Evolutionary conservation across 2,797 vertebrate species (phyloP).

Genomic region (Ctenopoma multispine): DNA sequence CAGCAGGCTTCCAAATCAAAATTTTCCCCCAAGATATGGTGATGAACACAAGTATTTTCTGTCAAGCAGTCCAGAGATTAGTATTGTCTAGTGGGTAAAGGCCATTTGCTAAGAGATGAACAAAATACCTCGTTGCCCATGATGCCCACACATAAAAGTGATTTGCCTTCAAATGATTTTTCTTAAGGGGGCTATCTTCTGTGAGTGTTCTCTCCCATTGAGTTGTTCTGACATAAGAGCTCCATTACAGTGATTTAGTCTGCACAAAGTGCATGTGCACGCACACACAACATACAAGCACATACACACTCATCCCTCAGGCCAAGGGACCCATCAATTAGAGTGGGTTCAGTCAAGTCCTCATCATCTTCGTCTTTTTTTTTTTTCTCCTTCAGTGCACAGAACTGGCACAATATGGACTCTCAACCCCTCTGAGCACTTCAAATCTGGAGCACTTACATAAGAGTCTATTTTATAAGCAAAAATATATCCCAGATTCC

Average conservation of each 20-base stretch:
- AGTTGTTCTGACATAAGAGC: constrained; percentile 58
- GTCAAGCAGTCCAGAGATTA: constrained; percentile 28
- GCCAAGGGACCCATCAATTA: constrained; percentile 73
- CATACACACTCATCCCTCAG: constrained; percentile 42
- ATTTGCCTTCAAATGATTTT: constrained; percentile 67
- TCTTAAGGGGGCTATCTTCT: constrained; percentile 58
- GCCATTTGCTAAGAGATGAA: constrained; percentile 40
- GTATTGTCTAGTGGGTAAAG: constrained; percentile 33
- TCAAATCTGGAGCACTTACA: constrained; percentile 68
- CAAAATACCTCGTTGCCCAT: constrained; percentile 45
- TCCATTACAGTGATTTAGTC: constrained; percentile 70
- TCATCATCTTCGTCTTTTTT: constrained; percentile 52
- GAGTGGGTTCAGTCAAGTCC: constrained; percentile 70
- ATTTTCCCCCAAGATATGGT: constrained; percentile 11
- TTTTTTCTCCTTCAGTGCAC: constrained; percentile 37
- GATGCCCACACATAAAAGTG: constrained; percentile 51
- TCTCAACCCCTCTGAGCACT: constrained; percentile 53
- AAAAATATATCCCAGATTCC: constrained; percentile 46
- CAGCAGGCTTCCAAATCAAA: neutral
- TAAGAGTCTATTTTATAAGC: constrained; percentile 61
- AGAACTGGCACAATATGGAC: constrained; percentile 63
- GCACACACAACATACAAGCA: constrained; percentile 10
- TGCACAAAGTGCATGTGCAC: constrained; percentile 27
- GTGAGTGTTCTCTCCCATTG: constrained; percentile 60
- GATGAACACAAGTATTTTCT: constrained; percentile 6